Evolutionary conservation across 2,113 vertebrate genomes (phyloP), one percentile per base, ranked within the genome.

Genomic region (Taxidea taxus): DNA sequence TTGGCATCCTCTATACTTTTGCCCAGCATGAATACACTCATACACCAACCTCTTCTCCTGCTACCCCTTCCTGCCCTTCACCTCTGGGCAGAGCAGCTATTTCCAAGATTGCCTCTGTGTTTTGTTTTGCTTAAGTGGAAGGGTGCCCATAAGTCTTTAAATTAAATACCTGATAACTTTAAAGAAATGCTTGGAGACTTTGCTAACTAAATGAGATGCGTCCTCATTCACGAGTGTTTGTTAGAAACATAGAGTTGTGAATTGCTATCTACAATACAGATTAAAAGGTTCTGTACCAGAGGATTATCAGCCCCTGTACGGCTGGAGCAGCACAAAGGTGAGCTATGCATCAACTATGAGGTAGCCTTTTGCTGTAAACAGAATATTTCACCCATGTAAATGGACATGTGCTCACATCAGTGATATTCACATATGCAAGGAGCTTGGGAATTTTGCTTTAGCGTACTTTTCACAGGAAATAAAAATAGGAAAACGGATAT

Each of bases 331-430:
- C 99, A 98, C 97, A 97, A 97, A 98, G 98, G 98, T 98, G 98
- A 98, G 98, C 98, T 98, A 98, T 99, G 99, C 98, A 98, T 99
- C 99, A 98, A 98, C 98, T 98, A 99, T 99, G 99, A 99, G 99
- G 99, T 99, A 99, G 99, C 99, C 97, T 99, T 99, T 99, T 99
- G 99, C 99, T 99, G 99, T 99, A 99, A 99, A 99, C 99, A 99
- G 99, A 99, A 98, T 95, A 97, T 98, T 98, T 98, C 97, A 97
- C 97, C 94, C 98, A 98, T 98, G 98, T 98, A 98, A 98, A 99
- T 98, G 97, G 87, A 98, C 97, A 97, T 97, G 97, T 98, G 97
- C 98, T 98, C 95, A 98, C 86, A 96, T 98, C 98, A 98, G 98
- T 95, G 96, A 99, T 90, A 96, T 98, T 99, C 98, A 99, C 98